Evolutionary conservation across 2,888 invertebrate genomes (phyloP), one percentile per base, ranked within the genome.

Genomic region (Ecliptopera silaceata): DNA sequence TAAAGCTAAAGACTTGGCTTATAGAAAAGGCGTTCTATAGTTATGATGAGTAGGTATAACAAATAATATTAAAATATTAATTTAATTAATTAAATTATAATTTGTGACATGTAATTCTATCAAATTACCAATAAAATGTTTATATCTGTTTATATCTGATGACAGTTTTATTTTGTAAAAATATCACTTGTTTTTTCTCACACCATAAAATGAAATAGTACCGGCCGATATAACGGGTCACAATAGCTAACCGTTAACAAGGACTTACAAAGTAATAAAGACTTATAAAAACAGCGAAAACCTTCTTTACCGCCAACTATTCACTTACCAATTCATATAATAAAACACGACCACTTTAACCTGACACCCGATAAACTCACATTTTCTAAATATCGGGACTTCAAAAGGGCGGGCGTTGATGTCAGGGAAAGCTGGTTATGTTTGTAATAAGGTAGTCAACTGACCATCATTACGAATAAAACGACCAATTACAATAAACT

Each of bases 401-500:
- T 26, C 4, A 3, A 12, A 41, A 51, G 52, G 51, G 49, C 39
- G 55, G 56, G 32, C 36, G 56, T 15, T 13, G 49, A 45, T 72
- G 13, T 65, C 77, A 64, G 31, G 48, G 34, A 65, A 70, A 13
- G 31, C 60, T 75, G 77, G 79, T 47, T 56, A 48, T 38, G n/a
- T 20, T 36, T 18, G 52, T 68, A 70, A 68, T 75, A 73, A 70
- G 65, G 69, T 63, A 72, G 68, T 66, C 72, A 72, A 68, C 68
- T 71, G 68, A 65, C 66, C 74, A 72, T 79, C 79, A 79, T 82
- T 82, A 74, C 81, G 78, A 77, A 80, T 82, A 74, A 82, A 80
- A 70, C 71, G 77, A 81, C 80, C 88, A 88, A 88, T 89, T 84
- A 87, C 80, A 83, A 87, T 89, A 88, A 88, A 86, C 86, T 82